Base-by-base conservation (phyloP, 2,113 vertebrate genomes). In the Xyliphius kryptos region DNA sequence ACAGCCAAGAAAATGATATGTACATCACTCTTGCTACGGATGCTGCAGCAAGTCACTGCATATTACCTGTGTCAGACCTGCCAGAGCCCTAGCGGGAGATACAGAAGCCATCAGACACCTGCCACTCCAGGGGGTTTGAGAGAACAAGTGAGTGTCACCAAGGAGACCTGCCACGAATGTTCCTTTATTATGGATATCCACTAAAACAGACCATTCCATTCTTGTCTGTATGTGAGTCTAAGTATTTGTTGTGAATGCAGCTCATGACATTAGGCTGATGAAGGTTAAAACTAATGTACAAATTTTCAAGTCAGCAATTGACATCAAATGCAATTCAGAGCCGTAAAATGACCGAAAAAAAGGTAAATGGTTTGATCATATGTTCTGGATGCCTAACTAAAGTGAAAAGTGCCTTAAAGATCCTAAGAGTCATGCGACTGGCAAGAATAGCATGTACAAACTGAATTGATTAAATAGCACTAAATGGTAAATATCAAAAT, bases 11-110 rank as follows among this genome's bases (percentile, higher is more conserved):
- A 88, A 85, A 89, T 87, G 83, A 88, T 87, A 88, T 86, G 87
- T 86, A 88, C 84, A 88, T 88, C 82, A 85, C 83, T 81, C 83
- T 83, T 59, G 6, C 41, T 62, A 62, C n/a, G 48, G 57, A 62
- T 11, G 40, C 56, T 9, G 46, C 41, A 78, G 83, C 76, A 72
- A 67, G 74, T 73, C 80, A 81, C 65, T 82, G 82, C 79, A 80
- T 82, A 85, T 87, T 87, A 88, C 87, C 82, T 85, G 81, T 83
- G 84, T 87, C 86, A 88, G 76, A 84, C 73, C 85, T 85, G 84
- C 83, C 85, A 85, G 78, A 75, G 76, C 77, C 82, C 79, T 75
- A 79, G 83, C 71, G 75, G 80, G 77, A 73, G 80, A 86, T 79
- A 81, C 69, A 76, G 77, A 81, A 83, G 77, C 81, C 80, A 79